Conservation (phyloP, 2,113 vertebrate genomes). For the Ptilonorhynchus violaceus region DNA sequence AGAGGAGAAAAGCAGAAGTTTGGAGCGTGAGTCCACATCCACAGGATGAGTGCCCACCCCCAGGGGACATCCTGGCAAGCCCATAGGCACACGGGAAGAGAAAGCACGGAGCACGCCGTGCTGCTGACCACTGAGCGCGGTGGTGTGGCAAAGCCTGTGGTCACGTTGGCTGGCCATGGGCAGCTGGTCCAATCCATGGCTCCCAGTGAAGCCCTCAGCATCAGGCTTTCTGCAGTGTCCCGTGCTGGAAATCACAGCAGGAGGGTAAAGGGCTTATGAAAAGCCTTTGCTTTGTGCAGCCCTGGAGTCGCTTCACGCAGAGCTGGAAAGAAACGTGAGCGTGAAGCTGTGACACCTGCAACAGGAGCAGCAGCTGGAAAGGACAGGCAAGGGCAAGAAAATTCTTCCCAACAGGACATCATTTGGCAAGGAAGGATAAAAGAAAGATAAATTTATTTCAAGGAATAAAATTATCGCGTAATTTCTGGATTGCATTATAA, state of each 20-base stretch:
- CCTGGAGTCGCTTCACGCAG: rapidly evolving
- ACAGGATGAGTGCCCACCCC: background rate
- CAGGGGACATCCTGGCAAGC: rapidly evolving
- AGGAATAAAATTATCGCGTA: background rate
- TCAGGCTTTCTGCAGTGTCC: background rate
- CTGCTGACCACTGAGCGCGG: background rate
- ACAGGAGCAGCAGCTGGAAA: rapidly evolving
- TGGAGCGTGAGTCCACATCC: rapidly evolving
- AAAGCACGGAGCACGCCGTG: rapidly evolving
- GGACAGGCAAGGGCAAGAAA: background rate
- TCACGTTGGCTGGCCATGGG: rapidly evolving
- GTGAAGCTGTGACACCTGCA: background rate
- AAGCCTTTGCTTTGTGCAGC: background rate
- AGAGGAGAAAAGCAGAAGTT: background rate
- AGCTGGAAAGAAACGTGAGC: background rate
- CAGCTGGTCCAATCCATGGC: background rate
- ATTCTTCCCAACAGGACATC: background rate
- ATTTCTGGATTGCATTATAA: background rate
- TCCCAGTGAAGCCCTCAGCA: background rate
- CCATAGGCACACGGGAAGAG: rapidly evolving
- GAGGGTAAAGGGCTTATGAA: background rate
- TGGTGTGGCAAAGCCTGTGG: rapidly evolving
- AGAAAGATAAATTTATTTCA: background rate
- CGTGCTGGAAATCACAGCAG: background rate
- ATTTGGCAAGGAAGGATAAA: background rate